Conservation (phyloP, 1,140 invertebrate species). For the Coenobita brevimanus region DNA sequence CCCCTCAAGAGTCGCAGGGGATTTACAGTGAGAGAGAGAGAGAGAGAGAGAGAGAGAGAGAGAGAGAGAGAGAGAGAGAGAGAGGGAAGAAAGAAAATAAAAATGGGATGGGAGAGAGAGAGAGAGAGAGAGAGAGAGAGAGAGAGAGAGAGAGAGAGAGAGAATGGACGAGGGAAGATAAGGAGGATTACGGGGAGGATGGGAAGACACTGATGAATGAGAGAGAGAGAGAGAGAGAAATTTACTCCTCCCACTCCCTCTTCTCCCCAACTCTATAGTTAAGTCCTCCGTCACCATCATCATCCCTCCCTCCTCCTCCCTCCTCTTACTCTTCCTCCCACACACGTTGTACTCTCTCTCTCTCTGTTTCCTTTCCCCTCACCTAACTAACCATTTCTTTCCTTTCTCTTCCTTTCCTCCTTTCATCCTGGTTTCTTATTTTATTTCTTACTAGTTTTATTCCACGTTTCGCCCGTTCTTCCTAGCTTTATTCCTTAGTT, state of each 20-base stretch:
- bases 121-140: constrained; percentile 1
- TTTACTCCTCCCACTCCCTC: too few species aligned
- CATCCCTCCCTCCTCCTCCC: not conserved
- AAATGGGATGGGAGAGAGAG: not conserved
- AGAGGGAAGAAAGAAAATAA: not conserved
- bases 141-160: not conserved
- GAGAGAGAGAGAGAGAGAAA: not conserved
- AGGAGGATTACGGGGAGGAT: not conserved
- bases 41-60: not conserved
- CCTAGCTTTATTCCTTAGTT: not conserved
- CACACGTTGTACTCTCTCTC: not conserved
- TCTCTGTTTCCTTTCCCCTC: not conserved
- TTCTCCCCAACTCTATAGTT: too few species aligned
- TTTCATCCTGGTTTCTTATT: not conserved
- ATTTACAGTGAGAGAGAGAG: not conserved
- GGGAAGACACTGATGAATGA: not conserved
- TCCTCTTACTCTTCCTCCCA: not conserved
- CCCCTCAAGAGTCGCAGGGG: not conserved
- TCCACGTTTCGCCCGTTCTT: not conserved
- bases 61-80: not conserved
- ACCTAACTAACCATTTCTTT: not conserved
- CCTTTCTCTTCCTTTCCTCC: not conserved
- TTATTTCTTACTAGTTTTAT: not conserved
- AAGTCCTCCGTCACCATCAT: not conserved
- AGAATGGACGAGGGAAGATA: not conserved